Percentiles rank a stretch among this genome's conserved stretches.
phyloP scores from a whole-genome alignment of 2,888 invertebrate genomes.

The Zhengitettix transpicula region DNA sequence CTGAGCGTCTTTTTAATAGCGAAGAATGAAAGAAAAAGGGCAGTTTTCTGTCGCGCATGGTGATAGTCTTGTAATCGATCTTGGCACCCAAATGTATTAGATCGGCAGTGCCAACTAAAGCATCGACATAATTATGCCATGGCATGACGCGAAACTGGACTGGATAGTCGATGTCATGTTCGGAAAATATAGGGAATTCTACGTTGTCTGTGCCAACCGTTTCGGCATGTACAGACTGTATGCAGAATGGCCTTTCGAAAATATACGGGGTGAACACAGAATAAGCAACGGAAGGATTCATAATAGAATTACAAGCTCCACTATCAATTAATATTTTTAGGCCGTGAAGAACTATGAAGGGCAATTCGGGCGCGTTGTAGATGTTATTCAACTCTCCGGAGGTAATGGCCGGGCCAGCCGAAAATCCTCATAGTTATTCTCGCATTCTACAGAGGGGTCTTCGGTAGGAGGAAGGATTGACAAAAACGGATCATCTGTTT shows the following conservation, averaged over 20 bases:
- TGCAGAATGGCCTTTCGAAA: too few relatives aligned
- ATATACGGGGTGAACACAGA: too few relatives aligned
- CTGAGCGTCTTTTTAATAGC: not conserved
- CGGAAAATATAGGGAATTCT: not conserved
- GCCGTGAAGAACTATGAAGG: too few relatives aligned
- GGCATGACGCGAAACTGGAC: not conserved
- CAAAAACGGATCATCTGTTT: too few relatives aligned
- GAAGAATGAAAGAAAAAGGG: not conserved
- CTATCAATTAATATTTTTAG: not conserved
- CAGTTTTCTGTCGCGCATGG: not conserved
- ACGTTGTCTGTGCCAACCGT: not conserved
- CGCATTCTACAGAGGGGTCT: too few relatives aligned
- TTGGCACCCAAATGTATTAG: not conserved
- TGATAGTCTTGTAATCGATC: not conserved
- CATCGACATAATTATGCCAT: not conserved
- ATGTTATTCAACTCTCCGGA: too few relatives aligned
- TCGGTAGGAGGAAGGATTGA: too few relatives aligned
- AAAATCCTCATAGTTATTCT: too few relatives aligned
- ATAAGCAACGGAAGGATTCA: too few relatives aligned
- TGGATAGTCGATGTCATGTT: not conserved
- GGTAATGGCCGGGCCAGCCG: too few relatives aligned
- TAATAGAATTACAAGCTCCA: not conserved
- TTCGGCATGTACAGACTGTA: not conserved
- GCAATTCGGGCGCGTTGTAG: too few relatives aligned
- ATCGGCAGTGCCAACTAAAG: not conserved